Evolutionary conservation across 2,113 vertebrate genomes (phyloP), one percentile per base, ranked within the genome.

Genomic region (Cavia porcellus): DNA sequence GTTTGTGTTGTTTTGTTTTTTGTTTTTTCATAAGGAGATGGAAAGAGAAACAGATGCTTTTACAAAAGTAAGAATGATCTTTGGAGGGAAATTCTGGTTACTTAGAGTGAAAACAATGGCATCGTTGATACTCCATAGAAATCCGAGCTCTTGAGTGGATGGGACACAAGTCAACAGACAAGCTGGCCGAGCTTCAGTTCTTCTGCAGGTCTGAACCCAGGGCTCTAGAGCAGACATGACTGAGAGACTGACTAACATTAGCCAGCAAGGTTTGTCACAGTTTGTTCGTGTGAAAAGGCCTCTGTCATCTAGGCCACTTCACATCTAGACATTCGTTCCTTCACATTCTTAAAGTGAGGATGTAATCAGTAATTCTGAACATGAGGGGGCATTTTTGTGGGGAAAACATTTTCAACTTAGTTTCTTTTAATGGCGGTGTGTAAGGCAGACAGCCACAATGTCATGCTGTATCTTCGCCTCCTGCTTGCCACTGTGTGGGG

Each of bases 361-460:
- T 17, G 12, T 72, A 22, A 20, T 5, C 25, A 28, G 7, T 3
- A 0, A 15, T 35, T 64, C 55, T 57, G 55, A 57, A 57, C 19
- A 2, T 57, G 55, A 57, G 55, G 55, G 17, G 17, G 15, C 15
- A 57, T 57, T 19, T 57, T 57, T 57, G 55, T 57, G 55, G 55
- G 55, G 55, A 57, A 57, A 57, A 57, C 55, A 0, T 4, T 57
- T 59, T 66, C 6, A 38, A 68, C 19, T 94, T 19, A 55, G 47
- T 91, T 97, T 64, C 72, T 88, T 92, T n/a, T 2, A 59, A 88
- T 42, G 14, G 70, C 79, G 50, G 22, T 72, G 79, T 55, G 62
- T 55, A n/a, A 82, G 62, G 62, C 85, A 32, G 3, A 3, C 7
- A 79, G 61, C 45, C 57, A 5, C 5, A 5, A 59, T 59, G 30